Conservation (phyloP, 1,140 invertebrate genomes). For the Drosophila ogumai region DNA sequence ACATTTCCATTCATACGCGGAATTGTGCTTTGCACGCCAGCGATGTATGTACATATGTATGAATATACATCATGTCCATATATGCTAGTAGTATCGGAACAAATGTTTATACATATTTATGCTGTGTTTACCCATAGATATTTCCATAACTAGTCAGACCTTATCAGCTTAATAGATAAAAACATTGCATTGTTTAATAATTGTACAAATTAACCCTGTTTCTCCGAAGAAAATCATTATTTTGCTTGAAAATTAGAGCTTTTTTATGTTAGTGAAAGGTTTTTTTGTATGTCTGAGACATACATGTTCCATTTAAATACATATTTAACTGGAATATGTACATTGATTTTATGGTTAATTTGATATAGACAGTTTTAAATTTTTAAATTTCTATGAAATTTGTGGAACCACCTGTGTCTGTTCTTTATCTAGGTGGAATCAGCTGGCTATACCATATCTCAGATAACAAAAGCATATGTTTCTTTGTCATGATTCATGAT, state of each 20-base stretch:
- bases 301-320: background rate
- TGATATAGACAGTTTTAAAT: background rate
- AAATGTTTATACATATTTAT: background rate
- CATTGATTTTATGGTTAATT: no score
- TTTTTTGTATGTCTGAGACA: background rate
- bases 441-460: background rate
- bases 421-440: background rate
- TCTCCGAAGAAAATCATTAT: background rate
- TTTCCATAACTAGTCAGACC: background rate
- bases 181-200: background rate
- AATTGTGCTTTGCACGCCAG: slow-evolving; percentile 4
- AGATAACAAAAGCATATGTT: background rate
- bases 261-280: background rate
- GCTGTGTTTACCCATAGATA: background rate
- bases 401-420: background rate
- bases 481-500: background rate
- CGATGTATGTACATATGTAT: slow-evolving; percentile 3
- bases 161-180: background rate
- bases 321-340: background rate
- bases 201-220: no score
- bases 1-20: slow-evolving; percentile 18
- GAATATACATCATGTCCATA: background rate
- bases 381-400: background rate
- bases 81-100: background rate
- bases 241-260: background rate